Evolutionary conservation across 1,140 invertebrate genomes (phyloP).

Genomic region (Bombus superbus): DNA sequence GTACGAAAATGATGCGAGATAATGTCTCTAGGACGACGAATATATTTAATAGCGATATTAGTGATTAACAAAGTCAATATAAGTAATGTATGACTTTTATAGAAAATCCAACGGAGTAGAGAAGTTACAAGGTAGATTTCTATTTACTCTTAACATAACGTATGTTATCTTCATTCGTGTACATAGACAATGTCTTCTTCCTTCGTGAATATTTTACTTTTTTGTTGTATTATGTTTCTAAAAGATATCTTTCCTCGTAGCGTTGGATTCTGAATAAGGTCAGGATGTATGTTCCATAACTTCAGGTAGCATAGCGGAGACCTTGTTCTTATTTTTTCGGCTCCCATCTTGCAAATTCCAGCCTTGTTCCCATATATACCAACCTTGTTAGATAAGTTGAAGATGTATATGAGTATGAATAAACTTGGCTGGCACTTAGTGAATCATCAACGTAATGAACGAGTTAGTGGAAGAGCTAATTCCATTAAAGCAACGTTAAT

Average conservation of each 20-base stretch:
- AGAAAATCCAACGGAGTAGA: no score
- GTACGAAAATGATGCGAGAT: not conserved
- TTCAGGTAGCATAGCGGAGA: not conserved
- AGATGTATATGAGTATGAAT: not conserved
- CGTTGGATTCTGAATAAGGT: not conserved
- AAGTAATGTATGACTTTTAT: not conserved
- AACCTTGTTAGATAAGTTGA: not conserved
- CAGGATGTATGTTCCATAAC: not conserved
- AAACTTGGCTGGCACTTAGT: not conserved
- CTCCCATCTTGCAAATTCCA: not conserved
- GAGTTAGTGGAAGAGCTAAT: no score
- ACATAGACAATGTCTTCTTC: no score
- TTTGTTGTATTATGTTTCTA: not conserved
- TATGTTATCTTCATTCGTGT: no score
- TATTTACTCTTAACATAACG: no score
- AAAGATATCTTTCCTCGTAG: not conserved
- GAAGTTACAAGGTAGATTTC: no score
- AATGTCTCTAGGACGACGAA: not conserved
- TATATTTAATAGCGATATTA: not conserved
- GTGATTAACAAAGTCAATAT: not conserved
- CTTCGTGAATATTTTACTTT: not conserved
- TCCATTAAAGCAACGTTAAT: no score
- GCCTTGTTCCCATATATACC: not conserved
- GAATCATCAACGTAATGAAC: not conserved
- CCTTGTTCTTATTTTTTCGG: not conserved